Conservation (phyloP, 2,113 vertebrate genomes). For the Apodemus speciosus region DNA sequence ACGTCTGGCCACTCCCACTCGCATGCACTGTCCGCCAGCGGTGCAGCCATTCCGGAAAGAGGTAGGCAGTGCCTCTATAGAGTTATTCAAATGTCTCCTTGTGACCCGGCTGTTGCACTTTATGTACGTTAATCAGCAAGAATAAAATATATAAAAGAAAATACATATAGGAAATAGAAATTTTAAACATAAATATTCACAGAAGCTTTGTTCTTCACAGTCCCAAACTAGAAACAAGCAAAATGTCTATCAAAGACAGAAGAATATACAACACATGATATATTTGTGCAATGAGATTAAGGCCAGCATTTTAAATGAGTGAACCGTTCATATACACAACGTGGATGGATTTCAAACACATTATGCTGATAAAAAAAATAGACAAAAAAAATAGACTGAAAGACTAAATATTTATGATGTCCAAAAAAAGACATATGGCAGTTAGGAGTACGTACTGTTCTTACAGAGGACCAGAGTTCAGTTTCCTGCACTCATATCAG, state of each 20-base stretch:
- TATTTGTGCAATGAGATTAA: not conserved
- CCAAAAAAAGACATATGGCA: not conserved
- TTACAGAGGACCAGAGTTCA: not conserved
- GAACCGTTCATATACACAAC: not conserved
- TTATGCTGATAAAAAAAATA: not conserved
- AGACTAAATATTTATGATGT: not conserved
- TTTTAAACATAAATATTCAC: not conserved
- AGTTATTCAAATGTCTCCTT: not conserved
- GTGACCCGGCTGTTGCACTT: not conserved
- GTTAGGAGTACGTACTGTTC: not conserved
- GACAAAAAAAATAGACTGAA: not conserved
- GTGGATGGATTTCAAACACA: constrained; percentile 2
- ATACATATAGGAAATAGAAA: not conserved
- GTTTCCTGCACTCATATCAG: not conserved
- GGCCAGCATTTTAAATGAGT: constrained; percentile 7
- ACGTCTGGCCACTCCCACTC: too few relatives aligned
- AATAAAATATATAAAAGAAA: not conserved
- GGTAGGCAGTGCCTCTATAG: not conserved
- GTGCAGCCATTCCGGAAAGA: not conserved
- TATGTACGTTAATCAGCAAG: not conserved
- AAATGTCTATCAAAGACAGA: not conserved
- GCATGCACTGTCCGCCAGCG: not conserved
- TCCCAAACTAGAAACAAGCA: not conserved
- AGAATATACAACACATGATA: not conserved
- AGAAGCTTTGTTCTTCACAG: constrained; percentile 3